phyloP scores from a whole-genome alignment of 2,113 vertebrate species.

The Myodes glareolus region DNA sequence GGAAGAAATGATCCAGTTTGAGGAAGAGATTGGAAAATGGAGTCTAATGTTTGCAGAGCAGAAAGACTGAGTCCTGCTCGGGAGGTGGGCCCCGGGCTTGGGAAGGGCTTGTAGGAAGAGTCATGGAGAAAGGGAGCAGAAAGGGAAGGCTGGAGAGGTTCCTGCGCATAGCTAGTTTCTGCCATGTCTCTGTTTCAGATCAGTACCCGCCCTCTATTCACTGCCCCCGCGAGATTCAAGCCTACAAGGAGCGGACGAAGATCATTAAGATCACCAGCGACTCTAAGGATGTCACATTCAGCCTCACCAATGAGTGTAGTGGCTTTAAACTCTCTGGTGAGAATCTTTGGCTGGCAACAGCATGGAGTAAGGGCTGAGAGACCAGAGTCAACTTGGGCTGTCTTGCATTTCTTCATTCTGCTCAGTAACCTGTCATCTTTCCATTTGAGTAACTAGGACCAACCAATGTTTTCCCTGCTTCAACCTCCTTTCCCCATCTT shows the following conservation, averaged over 20 bases:
- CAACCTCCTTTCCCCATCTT: background rate
- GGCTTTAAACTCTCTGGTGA: conserved; percentile 63
- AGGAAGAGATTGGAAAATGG: background rate
- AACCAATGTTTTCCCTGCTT: background rate
- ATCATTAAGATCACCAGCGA: background rate
- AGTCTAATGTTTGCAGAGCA: background rate
- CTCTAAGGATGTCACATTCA: conserved; percentile 13
- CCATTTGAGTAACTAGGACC: background rate
- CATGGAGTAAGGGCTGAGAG: background rate
- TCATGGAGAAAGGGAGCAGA: background rate
- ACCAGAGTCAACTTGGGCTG: background rate
- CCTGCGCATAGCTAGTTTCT: background rate
- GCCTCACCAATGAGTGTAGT: background rate
- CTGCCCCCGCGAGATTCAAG: background rate
- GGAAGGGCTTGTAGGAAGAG: background rate
- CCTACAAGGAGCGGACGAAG: background rate
- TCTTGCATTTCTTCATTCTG: background rate
- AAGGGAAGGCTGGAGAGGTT: background rate
- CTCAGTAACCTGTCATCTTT: background rate
- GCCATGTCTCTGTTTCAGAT: conserved; percentile 59
- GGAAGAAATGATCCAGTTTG: background rate
- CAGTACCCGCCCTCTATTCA: conserved; percentile 54
- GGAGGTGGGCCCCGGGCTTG: background rate
- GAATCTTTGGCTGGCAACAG: background rate
- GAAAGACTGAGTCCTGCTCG: background rate